Evolutionary conservation across 2,797 vertebrate species (phyloP).

Genomic region (Salmo trutta): DNA sequence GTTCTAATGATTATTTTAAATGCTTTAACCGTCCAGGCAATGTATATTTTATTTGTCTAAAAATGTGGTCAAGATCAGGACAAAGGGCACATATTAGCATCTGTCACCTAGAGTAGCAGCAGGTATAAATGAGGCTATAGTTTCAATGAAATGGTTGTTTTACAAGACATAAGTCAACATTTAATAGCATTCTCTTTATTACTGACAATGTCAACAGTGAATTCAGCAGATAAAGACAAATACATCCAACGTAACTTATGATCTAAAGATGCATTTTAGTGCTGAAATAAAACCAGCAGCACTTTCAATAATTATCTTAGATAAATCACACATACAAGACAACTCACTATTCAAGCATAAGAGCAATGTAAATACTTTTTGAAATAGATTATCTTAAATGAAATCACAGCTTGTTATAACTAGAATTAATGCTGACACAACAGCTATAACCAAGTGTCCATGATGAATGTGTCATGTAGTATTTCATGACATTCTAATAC

Average conservation of each 20-base stretch:
- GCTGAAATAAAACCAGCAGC: conserved; percentile 60
- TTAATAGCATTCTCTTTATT: conserved; percentile 10
- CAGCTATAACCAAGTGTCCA: not conserved
- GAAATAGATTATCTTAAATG: conserved; percentile 2
- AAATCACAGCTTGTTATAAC: conserved; percentile 14
- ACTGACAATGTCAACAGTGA: conserved; percentile 9
- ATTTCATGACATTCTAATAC: not conserved
- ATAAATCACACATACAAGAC: not conserved
- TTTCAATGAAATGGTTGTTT: not conserved
- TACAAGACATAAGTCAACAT: not conserved
- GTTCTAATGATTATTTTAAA: too few species aligned
- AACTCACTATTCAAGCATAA: too few species aligned
- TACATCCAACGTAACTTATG: conserved; percentile 43
- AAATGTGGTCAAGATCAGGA: too few species aligned
- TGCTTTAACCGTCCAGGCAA: too few species aligned
- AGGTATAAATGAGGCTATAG: not conserved
- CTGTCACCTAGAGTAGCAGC: too few species aligned
- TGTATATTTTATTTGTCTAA: too few species aligned
- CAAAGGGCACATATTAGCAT: too few species aligned
- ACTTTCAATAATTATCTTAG: conserved; percentile 22
- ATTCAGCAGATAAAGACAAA: conserved; percentile 5
- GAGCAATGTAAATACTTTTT: conserved; percentile 4
- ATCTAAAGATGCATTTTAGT: conserved; percentile 4
- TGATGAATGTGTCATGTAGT: not conserved
- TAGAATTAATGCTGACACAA: not conserved